Conservation (phyloP, 2,888 invertebrate genomes). For the Criorhina ranunculi region DNA sequence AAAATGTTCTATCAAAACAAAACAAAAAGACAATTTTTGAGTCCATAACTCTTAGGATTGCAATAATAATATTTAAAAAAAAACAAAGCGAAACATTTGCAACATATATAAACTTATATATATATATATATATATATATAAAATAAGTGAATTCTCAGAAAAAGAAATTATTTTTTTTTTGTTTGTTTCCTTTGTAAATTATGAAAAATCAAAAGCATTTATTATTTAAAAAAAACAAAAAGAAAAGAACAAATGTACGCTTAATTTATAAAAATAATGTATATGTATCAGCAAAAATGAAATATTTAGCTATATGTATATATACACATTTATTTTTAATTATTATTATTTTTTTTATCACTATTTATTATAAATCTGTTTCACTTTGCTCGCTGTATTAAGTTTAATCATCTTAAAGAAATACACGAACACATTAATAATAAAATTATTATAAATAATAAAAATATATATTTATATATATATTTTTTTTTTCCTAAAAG, state of each 20-base stretch:
- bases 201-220: conserved; percentile 32
- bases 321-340: conserved; percentile 30
- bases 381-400: conserved; percentile 29
- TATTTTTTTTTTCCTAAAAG: conserved; percentile 1
- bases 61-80: conserved; percentile 56
- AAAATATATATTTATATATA: neutral
- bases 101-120: neutral
- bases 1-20: conserved; percentile 37
- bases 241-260: conserved; percentile 44
- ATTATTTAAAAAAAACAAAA: conserved; percentile 34
- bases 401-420: too few species aligned
- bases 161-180: too few species aligned
- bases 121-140: conserved; percentile 17
- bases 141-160: too few species aligned
- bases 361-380: conserved; percentile 36
- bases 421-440: too few species aligned
- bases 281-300: conserved; percentile 23
- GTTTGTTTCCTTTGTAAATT: conserved; percentile 26
- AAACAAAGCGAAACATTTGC: neutral
- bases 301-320: conserved; percentile 32
- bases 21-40: conserved; percentile 38
- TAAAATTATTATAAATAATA: conserved; percentile 2
- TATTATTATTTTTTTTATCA: neutral
- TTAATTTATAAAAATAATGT: conserved; percentile 46
- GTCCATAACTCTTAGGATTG: conserved; percentile 47